Conservation (phyloP, 2,797 vertebrate species). For the Perdix hodgsoniae region DNA sequence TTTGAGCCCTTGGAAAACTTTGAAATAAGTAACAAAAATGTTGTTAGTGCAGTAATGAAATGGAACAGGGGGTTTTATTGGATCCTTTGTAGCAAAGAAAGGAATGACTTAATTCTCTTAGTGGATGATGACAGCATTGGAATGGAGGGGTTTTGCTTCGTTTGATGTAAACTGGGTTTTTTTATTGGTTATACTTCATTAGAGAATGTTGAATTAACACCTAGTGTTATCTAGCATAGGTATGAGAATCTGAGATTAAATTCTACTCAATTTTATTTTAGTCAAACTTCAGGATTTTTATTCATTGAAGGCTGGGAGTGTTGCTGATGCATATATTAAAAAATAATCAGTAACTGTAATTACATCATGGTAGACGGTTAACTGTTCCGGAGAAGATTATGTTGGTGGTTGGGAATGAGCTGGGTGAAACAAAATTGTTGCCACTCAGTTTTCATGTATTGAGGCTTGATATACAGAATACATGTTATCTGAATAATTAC, state of each 20-base stretch:
- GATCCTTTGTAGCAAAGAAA: background rate
- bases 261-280: background rate
- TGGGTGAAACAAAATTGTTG: background rate
- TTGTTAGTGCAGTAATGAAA: background rate
- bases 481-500: background rate
- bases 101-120: background rate
- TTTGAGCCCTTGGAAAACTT: slow-evolving; percentile 11
- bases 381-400: background rate
- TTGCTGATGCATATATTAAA: background rate
- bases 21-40: background rate
- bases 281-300: background rate
- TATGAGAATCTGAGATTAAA: background rate
- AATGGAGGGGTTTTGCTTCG: background rate
- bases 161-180: background rate
- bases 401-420: background rate
- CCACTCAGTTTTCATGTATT: background rate
- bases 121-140: background rate
- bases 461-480: background rate
- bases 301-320: background rate
- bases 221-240: background rate
- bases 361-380: background rate
- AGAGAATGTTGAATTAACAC: background rate
- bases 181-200: background rate
- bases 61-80: background rate
- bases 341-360: background rate